Base-by-base conservation (phyloP, 1,140 invertebrate species). In the Aphis craccivora region DNA sequence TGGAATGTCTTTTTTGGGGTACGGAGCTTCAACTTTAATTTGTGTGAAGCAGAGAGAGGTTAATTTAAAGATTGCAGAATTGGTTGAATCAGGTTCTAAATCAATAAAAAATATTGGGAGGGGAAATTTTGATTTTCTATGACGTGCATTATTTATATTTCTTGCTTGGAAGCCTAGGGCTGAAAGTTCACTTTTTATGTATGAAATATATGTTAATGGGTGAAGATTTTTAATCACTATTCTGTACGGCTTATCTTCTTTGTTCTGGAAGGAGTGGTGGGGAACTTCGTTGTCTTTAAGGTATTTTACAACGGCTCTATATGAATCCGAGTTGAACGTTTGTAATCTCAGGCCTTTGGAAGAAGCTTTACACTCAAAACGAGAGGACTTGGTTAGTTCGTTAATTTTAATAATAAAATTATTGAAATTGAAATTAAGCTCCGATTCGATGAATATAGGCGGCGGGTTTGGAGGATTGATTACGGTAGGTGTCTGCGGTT, bases 11-110 rank as follows among this genome's bases (percentile, higher is more conserved):
- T 76, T 95, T 51, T 94, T 94, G 91, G 94, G 94, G n/a, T 84
- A 90, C 18, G 95, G 95, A 6, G 95, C 93, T 94, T 95, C 94
- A 30, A 95, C 53, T 93, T 91, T 94, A 20, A 95, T 94, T 94
- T 94, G 94, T n/a, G 89, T 60, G 53, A 55, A 90, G 37, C 89
- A 90, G 25, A 67, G 37, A 30, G 53, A 40, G 53, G 53, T 90
- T 55, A 90, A 3, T 67, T 90, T 90, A 14, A 60, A 67, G 48
- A 90, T 90, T 37, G 8, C 89, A 30, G 89, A 55, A 20, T 90
- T 53, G n/a, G 37, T 9, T 90, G 55, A 40, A 25, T 67, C 53
- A 2, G 89, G 89, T 37, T 90, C 22, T 60, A 90, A 67, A 45
- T 90, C 89, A 67, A 90, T 90, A 90, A 90, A 90, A 43, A 90